Evolutionary conservation across 2,113 vertebrate species (phyloP), one percentile per base, ranked within the genome.

Genomic region (Oryzias melastigma): DNA sequence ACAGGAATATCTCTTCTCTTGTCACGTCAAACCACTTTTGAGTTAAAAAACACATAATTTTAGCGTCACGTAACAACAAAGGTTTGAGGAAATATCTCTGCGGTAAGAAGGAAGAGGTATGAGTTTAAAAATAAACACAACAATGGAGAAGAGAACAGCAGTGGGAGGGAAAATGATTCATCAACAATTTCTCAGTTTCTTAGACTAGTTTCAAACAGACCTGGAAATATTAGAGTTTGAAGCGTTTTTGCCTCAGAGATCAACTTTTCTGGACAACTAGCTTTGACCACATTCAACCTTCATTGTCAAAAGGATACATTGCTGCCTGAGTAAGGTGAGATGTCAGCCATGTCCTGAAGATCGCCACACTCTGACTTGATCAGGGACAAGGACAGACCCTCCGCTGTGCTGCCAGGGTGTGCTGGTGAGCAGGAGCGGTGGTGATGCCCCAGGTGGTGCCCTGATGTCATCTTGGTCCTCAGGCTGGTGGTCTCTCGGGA

Each of bases 311-410:
- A 99, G 97, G 97, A 99, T 99, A 99, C 96, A 90, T 96, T 97
- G 94, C 94, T 97, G 91, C 95, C 94, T 74, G 97, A 96, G 88
- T 98, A 98, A 74, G 95, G 95, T 4, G 96, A 99, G 90, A 98
- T 97, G 87, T 98, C 97, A 0, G 96, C 92, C 95, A 98, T 97
- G 89, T 98, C 97, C 90, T 97, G 96, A 65, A 98, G 94, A 79
- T 99, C 97, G 0, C 95, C 92, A 7, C 96, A 98, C 90, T 99
- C 97, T 0, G 97, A 98, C 86, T 98, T 99, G 89, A 99, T 97
- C 82, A 98, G 94, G 25, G 96, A 98, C 82, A 98, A 89, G 63
- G 97, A 99, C 44, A 98, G 94, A n/a, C 94, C 94, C 86, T 98
- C 97, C 0, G 94, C 94, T 0, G 94, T 89, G 60, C 93, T 97